Conservation (phyloP, 1,140 invertebrate genomes). For the Bombus sibiricus region DNA sequence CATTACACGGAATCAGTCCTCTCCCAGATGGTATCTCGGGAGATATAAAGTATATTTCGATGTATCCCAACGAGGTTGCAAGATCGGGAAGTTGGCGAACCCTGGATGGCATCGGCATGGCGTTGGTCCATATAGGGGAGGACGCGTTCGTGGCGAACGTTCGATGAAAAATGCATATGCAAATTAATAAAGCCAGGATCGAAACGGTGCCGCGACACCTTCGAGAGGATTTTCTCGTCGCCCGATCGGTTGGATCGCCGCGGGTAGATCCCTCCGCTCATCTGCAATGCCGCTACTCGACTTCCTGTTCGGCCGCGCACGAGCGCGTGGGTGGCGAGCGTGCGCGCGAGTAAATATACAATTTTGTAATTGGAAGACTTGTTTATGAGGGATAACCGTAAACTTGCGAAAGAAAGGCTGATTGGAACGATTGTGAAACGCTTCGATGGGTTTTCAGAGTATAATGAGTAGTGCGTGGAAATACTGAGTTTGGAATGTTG, state of each 20-base stretch:
- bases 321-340: neutral
- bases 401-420: neutral
- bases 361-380: constrained; percentile 34
- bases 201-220: constrained; percentile 59
- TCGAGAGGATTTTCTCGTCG: constrained; percentile 37
- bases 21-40: constrained; percentile 54
- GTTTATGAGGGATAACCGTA: constrained; percentile 1
- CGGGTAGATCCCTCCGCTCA: constrained; percentile 8
- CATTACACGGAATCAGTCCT: constrained; percentile 62
- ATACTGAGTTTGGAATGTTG: neutral
- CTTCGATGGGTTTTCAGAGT: neutral
- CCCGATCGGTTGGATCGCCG: neutral
- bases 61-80: constrained; percentile 45
- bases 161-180: constrained; percentile 56
- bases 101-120: constrained; percentile 31
- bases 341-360: constrained; percentile 13
- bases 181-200: constrained; percentile 65
- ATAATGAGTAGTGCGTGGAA: neutral
- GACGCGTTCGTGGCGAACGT: constrained; percentile 28
- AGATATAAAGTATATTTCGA: constrained; percentile 62
- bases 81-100: neutral
- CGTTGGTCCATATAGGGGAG: constrained; percentile 61
- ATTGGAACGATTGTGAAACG: neutral
- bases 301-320: constrained; percentile 31
- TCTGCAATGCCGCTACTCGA: constrained; percentile 23